Evolutionary conservation across 2,888 invertebrate species (phyloP), one percentile per base, ranked within the genome.

Genomic region (Melangyna quadrimaculata): DNA sequence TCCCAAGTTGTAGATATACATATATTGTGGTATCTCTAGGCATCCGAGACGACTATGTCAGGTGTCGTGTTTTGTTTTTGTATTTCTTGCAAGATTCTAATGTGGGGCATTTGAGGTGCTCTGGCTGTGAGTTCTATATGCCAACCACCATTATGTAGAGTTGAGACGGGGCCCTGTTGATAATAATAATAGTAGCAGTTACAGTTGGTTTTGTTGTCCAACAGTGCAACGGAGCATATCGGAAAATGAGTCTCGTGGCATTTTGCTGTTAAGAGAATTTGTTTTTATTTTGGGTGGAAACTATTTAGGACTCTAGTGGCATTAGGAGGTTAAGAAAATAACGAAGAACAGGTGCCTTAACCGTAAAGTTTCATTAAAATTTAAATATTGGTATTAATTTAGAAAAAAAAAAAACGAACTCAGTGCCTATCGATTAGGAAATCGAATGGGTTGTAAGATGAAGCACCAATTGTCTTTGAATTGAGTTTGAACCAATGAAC

Each of bases 41-140:
- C 80, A 73, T 55, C 80, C 80, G 84, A 86, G 77, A 80, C 84
- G 77, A 55, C 45, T 48, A 45, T 80, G 84, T 86, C 84, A 86
- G 84, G 84, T 86, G 84, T 48, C 32, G 51, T 57, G 43, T 74
- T 74, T 17, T 43, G 35, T 37, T 43, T n/a, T 24, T 22, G 19
- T 45, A 63, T 37, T 27, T 53, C 55, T 65, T 59, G 29, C 17
- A 78, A 79, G 80, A 72, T 80, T 84, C 80, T 84, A 84, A 84
- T 80, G 80, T 75, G 75, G 80, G 51, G 45, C 29, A 55, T 43
- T 72, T 61, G 27, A 79, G 65, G 74, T 74, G 71, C 74, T 53
- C 48, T 40, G 43, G 71, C 74, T 53, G 40, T 40, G 43, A 59
- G 29, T 43, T 45, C 6, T 69, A 51, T n/a, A n/a, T n/a, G n/a